phyloP scores from a whole-genome alignment of 2,797 vertebrate genomes.

The Vultur gryphus region DNA sequence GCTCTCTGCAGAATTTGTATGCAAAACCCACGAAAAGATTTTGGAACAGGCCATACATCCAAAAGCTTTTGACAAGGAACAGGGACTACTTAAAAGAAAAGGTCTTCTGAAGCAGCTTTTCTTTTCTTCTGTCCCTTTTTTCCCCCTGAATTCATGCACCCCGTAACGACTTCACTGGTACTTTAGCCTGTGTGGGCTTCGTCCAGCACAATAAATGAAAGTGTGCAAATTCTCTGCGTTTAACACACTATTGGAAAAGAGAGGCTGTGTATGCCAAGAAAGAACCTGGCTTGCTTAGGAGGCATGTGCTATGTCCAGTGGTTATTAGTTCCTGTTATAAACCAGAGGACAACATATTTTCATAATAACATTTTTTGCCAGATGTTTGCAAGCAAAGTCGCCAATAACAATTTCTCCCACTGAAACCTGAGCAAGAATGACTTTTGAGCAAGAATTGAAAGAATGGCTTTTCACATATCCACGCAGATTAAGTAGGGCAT shows the following conservation, averaged over 20 bases:
- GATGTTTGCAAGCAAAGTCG: not conserved
- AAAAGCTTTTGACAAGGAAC: constrained; percentile 56
- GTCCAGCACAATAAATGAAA: constrained; percentile 35
- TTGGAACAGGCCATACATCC: constrained; percentile 19
- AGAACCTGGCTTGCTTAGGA: not conserved
- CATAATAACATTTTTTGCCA: not conserved
- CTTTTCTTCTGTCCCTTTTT: not conserved
- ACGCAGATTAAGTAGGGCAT: not conserved
- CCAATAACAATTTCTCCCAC: not conserved
- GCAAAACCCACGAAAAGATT: constrained; percentile 33
- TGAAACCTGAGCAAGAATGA: not conserved
- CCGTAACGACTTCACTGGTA: constrained; percentile 17
- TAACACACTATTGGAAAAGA: not conserved
- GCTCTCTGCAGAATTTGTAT: constrained; percentile 23
- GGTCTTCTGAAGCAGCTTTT: constrained; percentile 38
- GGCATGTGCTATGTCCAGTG: not conserved
- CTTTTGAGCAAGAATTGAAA: not conserved
- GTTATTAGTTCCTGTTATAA: not conserved
- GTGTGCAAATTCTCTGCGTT: not conserved
- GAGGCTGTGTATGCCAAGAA: not conserved
- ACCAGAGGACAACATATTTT: not conserved
- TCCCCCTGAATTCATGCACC: not conserved
- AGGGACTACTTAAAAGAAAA: constrained; percentile 50
- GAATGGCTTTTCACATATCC: not conserved
- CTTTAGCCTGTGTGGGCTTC: constrained; percentile 34